Evolutionary conservation across 2,113 vertebrate species (phyloP).

Genomic region (Carassius carassius): DNA sequence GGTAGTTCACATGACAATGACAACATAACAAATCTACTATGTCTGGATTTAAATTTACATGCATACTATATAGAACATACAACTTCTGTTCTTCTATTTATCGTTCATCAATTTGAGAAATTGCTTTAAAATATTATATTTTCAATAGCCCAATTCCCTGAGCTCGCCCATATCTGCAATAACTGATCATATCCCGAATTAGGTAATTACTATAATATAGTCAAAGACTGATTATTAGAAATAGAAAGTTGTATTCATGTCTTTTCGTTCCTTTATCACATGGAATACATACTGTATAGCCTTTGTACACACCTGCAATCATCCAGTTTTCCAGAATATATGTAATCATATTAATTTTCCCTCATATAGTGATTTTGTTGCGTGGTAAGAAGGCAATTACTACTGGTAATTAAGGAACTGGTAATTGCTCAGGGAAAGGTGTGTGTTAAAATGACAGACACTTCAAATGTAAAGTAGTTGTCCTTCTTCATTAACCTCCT

Average conservation of each 20-base stretch:
- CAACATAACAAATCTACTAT: no score
- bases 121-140: no score
- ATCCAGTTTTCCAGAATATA: not conserved
- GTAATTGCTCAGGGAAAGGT: not conserved
- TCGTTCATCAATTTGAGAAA: not conserved
- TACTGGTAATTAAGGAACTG: not conserved
- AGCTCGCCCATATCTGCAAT: no score
- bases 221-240: no score
- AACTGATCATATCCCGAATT: not conserved
- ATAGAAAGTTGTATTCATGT: no score
- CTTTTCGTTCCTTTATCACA: not conserved
- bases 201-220: not conserved
- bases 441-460: slow-evolving; percentile 2
- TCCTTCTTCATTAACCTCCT: slow-evolving; percentile 40
- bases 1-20: no score
- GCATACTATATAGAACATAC: no score
- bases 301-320: not conserved
- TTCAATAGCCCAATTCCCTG: no score
- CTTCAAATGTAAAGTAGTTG: slow-evolving; percentile 9
- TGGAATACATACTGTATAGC: not conserved
- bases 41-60: no score
- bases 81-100: not conserved
- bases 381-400: not conserved
- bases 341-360: not conserved
- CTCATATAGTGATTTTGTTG: not conserved